A percentile compares a stretch with the other conserved stretches of the same genome.
Evolutionary conservation across 2,113 vertebrate genomes (phyloP).

Genomic region (Phoenicopterus ruber): DNA sequence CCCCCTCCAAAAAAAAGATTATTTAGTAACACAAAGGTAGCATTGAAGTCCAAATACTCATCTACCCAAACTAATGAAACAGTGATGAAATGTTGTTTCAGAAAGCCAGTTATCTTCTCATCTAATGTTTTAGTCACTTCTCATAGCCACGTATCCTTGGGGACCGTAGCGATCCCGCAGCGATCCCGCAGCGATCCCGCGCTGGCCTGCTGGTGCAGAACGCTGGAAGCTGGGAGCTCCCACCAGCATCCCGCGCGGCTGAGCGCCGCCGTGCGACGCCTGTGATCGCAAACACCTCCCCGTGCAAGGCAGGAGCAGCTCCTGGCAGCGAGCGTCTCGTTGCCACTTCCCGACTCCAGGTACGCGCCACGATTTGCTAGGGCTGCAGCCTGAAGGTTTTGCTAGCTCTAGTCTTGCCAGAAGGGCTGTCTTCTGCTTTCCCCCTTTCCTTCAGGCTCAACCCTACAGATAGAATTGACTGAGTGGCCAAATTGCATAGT

Average conservation of each 20-base stretch:
- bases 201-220: background rate
- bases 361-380: fast-evolving
- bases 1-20: background rate
- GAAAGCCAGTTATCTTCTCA: conserved; percentile 42
- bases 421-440: background rate
- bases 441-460: background rate
- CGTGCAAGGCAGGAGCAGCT: background rate
- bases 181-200: fast-evolving
- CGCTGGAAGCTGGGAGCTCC: background rate
- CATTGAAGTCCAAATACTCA: conserved; percentile 68
- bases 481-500: background rate
- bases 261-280: fast-evolving
- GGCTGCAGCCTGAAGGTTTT: background rate
- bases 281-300: background rate
- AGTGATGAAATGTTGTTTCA: conserved; percentile 73
- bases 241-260: background rate
- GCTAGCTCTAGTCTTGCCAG: background rate
- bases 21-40: conserved; percentile 71
- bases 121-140: background rate
- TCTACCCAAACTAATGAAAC: conserved; percentile 67
- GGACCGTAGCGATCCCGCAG: fast-evolving
- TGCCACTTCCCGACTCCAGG: background rate
- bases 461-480: fast-evolving
- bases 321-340: fast-evolving
- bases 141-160: background rate